Base-by-base conservation (phyloP, 1,140 invertebrate genomes). In the Harlomillsia oculata region DNA sequence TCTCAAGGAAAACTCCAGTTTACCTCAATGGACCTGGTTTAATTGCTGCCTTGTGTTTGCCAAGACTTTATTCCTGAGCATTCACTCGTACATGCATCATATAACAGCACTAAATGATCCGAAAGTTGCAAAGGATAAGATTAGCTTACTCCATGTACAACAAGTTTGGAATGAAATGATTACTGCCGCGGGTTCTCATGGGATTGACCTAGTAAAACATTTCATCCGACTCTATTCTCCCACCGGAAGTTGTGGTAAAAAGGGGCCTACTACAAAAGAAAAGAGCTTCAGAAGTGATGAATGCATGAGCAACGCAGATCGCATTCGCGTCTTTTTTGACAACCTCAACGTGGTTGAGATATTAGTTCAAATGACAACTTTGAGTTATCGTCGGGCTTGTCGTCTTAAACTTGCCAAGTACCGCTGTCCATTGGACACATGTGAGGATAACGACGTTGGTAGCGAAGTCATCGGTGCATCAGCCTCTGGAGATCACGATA, bases 1-100 rank as follows among this genome's bases (percentile, higher is more conserved):
- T 43, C 32, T 65, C 1, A 49, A 56, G n/a, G 53, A 65, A 11
- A 53, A 65, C 34, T 37, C 56, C n/a, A 50, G 52, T 13, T 44
- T 62, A n/a, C 57, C 56, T 8, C 59, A 65, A 57, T 50, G 52
- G 40, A 53, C 52, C 16, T 65, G 63, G 63, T 37, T 65, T n/a
- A 65, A 65, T 34, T 62, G 48, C 37, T 41, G 43, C 20, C 36
- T 62, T 2, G 53, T 40, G 6, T 55, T 62, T 28, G 49, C 63
- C 5, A 65, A 62, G 39, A 43, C 50, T 11, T 32, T 57, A 13
- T 46, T 65, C 21, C 37, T 63, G 14, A 40, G 37, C 26, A 49
- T 65, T 44, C 52, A 62, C 26, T 28, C 54, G 0, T 65, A 65
- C 41, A 65, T 65, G 63, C 36, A 49, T 40, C 52, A 59, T 23